Base-by-base conservation (phyloP, 2,113 vertebrate genomes). In the Panurus biarmicus region DNA sequence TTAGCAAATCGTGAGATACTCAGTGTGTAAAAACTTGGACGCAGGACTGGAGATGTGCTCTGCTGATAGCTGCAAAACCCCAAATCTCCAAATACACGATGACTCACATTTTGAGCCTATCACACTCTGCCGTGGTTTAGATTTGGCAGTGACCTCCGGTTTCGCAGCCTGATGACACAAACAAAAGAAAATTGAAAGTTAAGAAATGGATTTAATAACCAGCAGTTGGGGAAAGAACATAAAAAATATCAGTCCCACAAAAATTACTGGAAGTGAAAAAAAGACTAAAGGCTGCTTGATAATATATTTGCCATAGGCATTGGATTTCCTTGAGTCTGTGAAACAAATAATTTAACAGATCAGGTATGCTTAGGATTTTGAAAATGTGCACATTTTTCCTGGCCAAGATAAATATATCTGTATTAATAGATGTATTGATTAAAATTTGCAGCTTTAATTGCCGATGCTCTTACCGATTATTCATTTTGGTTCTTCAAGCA, bases 181-280 rank as follows among this genome's bases (percentile, higher is more conserved):
- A 98, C 92, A 95, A 97, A 97, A 96, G 96, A 96, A 96, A 97
- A 97, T 94, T 93, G 93, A 96, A 97, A 98, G 97, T 97, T 97
- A 93, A 94, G 94, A 89, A 90, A 91, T 91, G 87, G 85, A 80
- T 96, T 88, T 96, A 87, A 96, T 94, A 93, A 80, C 81, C 90
- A 91, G 94, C 96, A 96, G 81, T 94, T 93, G 53, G 72, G 90
- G 70, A 92, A 90, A 95, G 91, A 95, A 65, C 75, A 88, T 82
- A 77, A 74, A 91, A 93, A 84, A 82, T 57, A 86, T 3, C 95
- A 89, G 89, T 93, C 64, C 48, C 77, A 70, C 78, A 76, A 94
- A 97, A 96, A 95, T 96, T 87, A 95, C 94, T 95, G 95, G 84
- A 93, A 96, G 70, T 72, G 64, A 95, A 95, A 93, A 94, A 96